These are phyloP conservation scores for Euproctis similis DNA, from an alignment of 2,888 invertebrate genomes.

Conservation along the genomic window DNA sequence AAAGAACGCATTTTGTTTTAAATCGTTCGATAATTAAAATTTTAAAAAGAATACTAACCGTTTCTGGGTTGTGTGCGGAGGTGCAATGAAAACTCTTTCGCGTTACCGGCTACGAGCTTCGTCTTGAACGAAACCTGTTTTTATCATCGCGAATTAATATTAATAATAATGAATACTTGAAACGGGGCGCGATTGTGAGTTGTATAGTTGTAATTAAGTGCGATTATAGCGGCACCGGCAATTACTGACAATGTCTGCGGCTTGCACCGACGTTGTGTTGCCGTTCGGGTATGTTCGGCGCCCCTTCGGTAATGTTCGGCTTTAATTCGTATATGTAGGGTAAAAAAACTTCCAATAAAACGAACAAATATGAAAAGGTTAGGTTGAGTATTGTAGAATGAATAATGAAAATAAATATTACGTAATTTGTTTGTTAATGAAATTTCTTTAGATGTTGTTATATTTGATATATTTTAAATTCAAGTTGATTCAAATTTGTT, in stretches of 20 bases:
- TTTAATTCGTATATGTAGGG: conserved; percentile 9
- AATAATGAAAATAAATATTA: no score
- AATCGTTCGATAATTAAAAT: conserved; percentile 37
- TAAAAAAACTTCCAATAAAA: no score
- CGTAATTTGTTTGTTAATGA: no score
- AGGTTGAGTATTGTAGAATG: no score
- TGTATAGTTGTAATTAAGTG: conserved; percentile 67
- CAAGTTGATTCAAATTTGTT: no score
- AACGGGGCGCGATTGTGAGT: conserved; percentile 63
- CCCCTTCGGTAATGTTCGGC: conserved; percentile 13
- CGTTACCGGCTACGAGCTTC: conserved; percentile 31
- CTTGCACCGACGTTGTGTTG: conserved; percentile 30
- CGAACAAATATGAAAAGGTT: no score
- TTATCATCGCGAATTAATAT: conserved; percentile 66
- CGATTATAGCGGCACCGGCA: conserved; percentile 61
- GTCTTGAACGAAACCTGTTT: conserved; percentile 57
- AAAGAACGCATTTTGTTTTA: no score
- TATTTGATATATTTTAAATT: no score
- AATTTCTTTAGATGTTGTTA: no score
- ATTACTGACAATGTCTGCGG: conserved; percentile 58
- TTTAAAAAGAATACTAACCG: conserved; percentile 34
- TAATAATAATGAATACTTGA: conserved; percentile 67
- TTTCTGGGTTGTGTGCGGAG: conserved; percentile 31
- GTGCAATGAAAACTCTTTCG: conserved; percentile 25
- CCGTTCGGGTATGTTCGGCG: conserved; percentile 22